Evolutionary conservation across 1,140 invertebrate species (phyloP).

Genomic region (Zaprionus vittiger): DNA sequence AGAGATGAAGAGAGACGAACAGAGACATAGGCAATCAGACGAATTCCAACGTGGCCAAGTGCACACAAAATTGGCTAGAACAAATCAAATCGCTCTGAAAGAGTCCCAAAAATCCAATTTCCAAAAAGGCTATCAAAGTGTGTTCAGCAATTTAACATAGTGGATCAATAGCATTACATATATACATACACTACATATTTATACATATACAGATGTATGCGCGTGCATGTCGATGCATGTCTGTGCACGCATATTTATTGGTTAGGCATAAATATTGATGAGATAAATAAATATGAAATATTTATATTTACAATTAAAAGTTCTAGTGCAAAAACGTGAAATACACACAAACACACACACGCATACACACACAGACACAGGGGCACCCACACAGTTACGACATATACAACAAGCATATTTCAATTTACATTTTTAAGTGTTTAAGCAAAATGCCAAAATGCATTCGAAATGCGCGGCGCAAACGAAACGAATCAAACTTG

Average conservation of each 20-base stretch:
- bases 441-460: constrained; percentile 73
- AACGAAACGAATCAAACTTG: constrained; percentile 35
- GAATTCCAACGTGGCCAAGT: constrained; percentile 46
- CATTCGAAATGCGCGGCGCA: constrained; percentile 69
- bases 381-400: neutral
- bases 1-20: neutral
- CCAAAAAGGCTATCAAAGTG: constrained; percentile 40
- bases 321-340: constrained; percentile 49
- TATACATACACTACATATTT: neutral
- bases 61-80: constrained; percentile 33
- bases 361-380: constrained; percentile 1
- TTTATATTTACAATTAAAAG: constrained; percentile 56
- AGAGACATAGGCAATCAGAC: constrained; percentile 12
- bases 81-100: constrained; percentile 47
- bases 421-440: constrained; percentile 77
- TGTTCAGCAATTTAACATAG: constrained; percentile 42
- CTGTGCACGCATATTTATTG: constrained; percentile 57
- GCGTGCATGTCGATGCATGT: neutral
- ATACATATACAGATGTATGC: constrained; percentile 8
- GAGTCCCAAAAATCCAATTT: constrained; percentile 11
- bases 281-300: constrained; percentile 38
- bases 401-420: constrained; percentile 40
- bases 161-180: constrained; percentile 20
- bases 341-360: constrained; percentile 5
- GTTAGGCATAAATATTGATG: constrained; percentile 67